These are phyloP conservation scores for Mystacides longicornis DNA, from an alignment of 2,888 invertebrate genomes.

Conservation along the genomic window DNA sequence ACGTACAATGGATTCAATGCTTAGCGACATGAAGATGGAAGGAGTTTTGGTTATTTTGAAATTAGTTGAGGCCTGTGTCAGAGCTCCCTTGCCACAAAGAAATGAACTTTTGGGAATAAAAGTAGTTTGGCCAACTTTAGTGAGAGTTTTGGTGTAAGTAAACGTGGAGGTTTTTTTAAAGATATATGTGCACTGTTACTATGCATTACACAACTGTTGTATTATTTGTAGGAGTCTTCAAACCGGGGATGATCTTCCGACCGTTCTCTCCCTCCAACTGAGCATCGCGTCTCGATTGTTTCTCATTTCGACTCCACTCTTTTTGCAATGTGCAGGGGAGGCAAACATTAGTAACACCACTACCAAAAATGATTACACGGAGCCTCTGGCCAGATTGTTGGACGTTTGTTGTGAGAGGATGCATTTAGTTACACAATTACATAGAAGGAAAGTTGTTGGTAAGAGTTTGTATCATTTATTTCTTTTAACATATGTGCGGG, in stretches of 20 bases:
- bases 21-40: constrained; percentile 71
- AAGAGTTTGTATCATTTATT: too few relatives aligned
- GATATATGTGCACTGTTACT: neutral
- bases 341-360: constrained; percentile 40
- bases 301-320: constrained; percentile 58
- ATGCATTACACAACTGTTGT: neutral
- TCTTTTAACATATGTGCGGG: too few relatives aligned
- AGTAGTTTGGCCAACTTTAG: constrained; percentile 40
- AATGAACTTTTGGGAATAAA: constrained; percentile 58
- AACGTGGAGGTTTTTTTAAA: too few relatives aligned
- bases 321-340: constrained; percentile 51
- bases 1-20: constrained; percentile 59
- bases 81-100: constrained; percentile 66
- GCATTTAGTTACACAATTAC: constrained; percentile 68
- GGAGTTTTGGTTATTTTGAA: constrained; percentile 66
- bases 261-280: constrained; percentile 70
- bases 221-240: constrained; percentile 51
- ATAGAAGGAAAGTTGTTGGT: constrained; percentile 76
- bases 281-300: constrained; percentile 73
- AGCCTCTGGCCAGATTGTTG: constrained; percentile 62
- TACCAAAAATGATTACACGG: constrained; percentile 49
- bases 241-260: constrained; percentile 61
- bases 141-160: constrained; percentile 22
- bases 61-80: constrained; percentile 68
- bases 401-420: constrained; percentile 75